Conservation (phyloP, 2,888 invertebrate genomes). For the Meiosimyza decipiens region DNA sequence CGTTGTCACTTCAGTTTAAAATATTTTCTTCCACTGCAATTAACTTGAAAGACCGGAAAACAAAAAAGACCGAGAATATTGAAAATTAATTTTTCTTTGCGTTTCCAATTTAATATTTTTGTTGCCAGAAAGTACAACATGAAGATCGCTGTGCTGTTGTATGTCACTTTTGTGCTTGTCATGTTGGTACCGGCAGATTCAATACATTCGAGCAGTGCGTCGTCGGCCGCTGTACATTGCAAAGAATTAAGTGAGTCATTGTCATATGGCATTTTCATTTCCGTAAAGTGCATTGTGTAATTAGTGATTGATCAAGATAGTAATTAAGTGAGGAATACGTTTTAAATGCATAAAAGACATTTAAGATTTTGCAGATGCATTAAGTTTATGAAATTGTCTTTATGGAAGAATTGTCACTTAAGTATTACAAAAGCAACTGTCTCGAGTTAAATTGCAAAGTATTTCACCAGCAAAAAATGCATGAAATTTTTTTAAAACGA, state of each 20-base stretch:
- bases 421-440: no score
- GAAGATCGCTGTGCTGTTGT: constrained; percentile 45
- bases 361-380: no score
- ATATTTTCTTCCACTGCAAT: constrained; percentile 8
- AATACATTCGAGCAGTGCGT: constrained; percentile 39
- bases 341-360: no score
- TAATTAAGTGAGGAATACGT: no score
- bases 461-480: no score
- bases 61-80: background rate
- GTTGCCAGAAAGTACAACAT: background rate
- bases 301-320: no score
- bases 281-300: no score
- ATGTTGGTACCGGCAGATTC: constrained; percentile 48
- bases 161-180: constrained; percentile 50
- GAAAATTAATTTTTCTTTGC: background rate
- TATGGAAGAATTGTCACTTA: no score
- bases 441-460: no score
- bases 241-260: constrained; percentile 36
- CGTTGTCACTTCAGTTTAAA: constrained; percentile 15
- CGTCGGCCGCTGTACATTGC: constrained; percentile 23
- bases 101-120: background rate
- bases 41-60: constrained; percentile 12
- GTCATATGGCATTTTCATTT: background rate
- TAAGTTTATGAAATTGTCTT: no score
- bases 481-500: no score